Evolutionary conservation across 2,797 vertebrate genomes (phyloP), one percentile per base, ranked within the genome.

Genomic region (Acropternis orthonyx): DNA sequence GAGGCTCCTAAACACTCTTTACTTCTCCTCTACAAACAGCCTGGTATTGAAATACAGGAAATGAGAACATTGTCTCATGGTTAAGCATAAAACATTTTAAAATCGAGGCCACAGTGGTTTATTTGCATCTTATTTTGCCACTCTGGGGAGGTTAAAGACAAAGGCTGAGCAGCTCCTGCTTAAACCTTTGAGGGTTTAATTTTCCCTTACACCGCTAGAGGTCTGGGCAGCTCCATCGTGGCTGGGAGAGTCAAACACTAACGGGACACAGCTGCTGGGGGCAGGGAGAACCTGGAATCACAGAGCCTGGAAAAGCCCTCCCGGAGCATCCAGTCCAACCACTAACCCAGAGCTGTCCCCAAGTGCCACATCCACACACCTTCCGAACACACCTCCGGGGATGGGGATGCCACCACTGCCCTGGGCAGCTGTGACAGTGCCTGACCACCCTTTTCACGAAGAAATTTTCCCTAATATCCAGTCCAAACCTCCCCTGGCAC

Each of bases 151-250:
- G 21, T 49, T 54, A 14, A 51, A 80, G 26, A 30, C 26, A 71
- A 56, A 56, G 32, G 41, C 73, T 26, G 37, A 74, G 18, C 3
- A 49, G 59, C 41, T 62, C 19, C 10, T 3, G 3, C 37, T 41
- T 39, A 21, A 39, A 23, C 48, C 15, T 61, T 9, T 3, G 8
- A 13, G 66, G 52, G 82, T 37, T 89, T 61, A 46, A 51, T 95
- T 92, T 91, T 34, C 84, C 62, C 11, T 79, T 3, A 67, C 81
- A 44, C 91, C 94, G 75, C 95, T 96, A 95, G 95, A 85, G 91
- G 93, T 96, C 95, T 8, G 28, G 41, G 10, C 44, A 68, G 78
- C 78, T n/a, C 72, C 79, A 65, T 28, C 46, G 37, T 32, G 58
- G 28, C 72, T 5, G 9, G 46, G 14, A 72, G 30, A 44, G 62